Conservation (phyloP, 2,888 invertebrate genomes). For the Arrhopalites spinosus region DNA sequence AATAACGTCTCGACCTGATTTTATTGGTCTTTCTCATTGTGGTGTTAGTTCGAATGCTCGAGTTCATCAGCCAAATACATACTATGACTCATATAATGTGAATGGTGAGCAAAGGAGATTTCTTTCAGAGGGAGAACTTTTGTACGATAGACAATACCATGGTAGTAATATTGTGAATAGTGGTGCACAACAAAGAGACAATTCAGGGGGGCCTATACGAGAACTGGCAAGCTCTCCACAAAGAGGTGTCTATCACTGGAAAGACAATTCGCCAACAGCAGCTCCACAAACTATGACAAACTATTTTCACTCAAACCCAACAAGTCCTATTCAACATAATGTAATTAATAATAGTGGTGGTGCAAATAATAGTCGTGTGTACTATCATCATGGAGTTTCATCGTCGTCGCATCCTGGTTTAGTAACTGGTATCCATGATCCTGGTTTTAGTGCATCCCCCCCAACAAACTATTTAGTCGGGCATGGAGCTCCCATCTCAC, state of each 20-base stretch:
- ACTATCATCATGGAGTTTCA: slow-evolving; percentile 50
- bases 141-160: slow-evolving; percentile 59
- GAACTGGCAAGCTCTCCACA: slow-evolving; percentile 87
- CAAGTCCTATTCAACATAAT: slow-evolving; percentile 70
- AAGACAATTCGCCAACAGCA: slow-evolving; percentile 71
- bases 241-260: slow-evolving; percentile 79
- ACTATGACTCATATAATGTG: slow-evolving; percentile 58
- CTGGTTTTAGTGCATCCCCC: slow-evolving; percentile 49
- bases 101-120: slow-evolving; percentile 69
- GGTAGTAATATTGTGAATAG: slow-evolving; percentile 20
- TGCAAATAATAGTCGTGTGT: slow-evolving; percentile 58
- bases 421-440: no score
- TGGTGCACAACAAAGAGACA: slow-evolving; percentile 59
- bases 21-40: slow-evolving; percentile 71
- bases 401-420: slow-evolving; percentile 48
- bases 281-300: slow-evolving; percentile 58
- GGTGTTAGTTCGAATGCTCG: slow-evolving; percentile 54
- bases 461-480: slow-evolving; percentile 37
- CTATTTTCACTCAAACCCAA: slow-evolving; percentile 73
- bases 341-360: slow-evolving; percentile 48
- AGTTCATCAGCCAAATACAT: slow-evolving; percentile 58
- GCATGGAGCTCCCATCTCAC: slow-evolving; percentile 65
- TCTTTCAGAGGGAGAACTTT: slow-evolving; percentile 80
- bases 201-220: slow-evolving; percentile 76
- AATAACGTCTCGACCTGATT: slow-evolving; percentile 70